A percentile compares a stretch with the other conserved stretches of the same genome.
Evolutionary conservation across 2,797 vertebrate species (phyloP).

Genomic region (Characodon lateralis): DNA sequence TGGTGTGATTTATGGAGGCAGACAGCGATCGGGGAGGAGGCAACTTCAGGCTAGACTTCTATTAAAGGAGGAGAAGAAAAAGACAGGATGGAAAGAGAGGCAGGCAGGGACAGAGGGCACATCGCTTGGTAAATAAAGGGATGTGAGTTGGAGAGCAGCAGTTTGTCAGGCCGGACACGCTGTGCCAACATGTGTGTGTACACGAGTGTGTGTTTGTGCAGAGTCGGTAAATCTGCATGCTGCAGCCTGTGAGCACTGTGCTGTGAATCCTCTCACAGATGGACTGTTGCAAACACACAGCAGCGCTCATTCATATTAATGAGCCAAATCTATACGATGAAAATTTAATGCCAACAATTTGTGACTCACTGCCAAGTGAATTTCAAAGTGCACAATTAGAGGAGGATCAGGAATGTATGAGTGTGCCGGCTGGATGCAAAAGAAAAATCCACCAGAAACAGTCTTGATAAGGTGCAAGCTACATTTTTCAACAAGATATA

Average conservation of each 20-base stretch:
- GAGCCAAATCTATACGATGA: constrained; percentile 80
- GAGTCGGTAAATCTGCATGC: constrained; percentile 48
- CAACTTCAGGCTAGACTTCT: constrained; percentile 41
- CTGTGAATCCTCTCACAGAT: constrained; percentile 71
- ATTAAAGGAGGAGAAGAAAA: constrained; percentile 46
- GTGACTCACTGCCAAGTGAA: constrained; percentile 48
- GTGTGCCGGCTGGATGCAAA: constrained; percentile 17
- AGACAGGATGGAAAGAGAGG: constrained; percentile 43
- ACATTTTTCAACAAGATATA: background rate
- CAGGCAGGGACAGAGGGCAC: constrained; percentile 36
- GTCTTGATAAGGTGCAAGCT: constrained; percentile 1
- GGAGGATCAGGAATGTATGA: constrained; percentile 23
- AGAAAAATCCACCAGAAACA: background rate
- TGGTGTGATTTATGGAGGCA: constrained; percentile 63
- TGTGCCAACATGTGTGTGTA: constrained; percentile 17
- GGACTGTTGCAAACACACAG: constrained; percentile 75
- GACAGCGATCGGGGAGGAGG: constrained; percentile 54
- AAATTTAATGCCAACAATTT: constrained; percentile 78
- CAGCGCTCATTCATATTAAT: constrained; percentile 80
- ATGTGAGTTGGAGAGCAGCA: constrained; percentile 47
- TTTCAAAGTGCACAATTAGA: constrained; percentile 48
- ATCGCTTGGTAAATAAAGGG: constrained; percentile 62
- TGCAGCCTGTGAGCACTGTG: constrained; percentile 9
- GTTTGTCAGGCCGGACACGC: constrained; percentile 55
- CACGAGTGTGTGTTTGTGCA: constrained; percentile 16